Percentiles rank a stretch among this genome's conserved stretches.
Conservation (phyloP, 92 coral and sea anemone genomes). For the Paramuricea clavata region DNA sequence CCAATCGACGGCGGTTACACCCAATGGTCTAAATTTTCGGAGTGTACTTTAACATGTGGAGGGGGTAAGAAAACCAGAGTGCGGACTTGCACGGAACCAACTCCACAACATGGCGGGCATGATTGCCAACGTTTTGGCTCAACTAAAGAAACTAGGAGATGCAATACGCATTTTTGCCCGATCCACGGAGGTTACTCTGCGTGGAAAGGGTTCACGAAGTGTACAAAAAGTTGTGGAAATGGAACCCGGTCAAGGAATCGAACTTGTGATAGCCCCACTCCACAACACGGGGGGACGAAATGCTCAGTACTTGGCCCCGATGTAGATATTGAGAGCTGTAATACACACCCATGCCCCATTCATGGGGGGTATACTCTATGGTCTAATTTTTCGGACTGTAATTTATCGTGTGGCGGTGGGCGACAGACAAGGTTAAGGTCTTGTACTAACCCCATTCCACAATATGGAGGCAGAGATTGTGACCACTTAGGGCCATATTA, state of each 20-base stretch:
- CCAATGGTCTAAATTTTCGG: constrained; percentile 66
- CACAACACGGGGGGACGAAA: constrained; percentile 72
- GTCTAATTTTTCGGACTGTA: constrained; percentile 71
- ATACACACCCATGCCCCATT: constrained; percentile 74
- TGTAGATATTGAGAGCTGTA: constrained; percentile 63
- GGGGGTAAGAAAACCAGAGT: constrained; percentile 68
- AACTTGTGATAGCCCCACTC: constrained; percentile 76
- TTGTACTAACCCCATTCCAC: constrained; percentile 78
- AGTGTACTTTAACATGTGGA: constrained; percentile 68
- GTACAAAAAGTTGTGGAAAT: constrained; percentile 77
- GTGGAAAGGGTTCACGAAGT: constrained; percentile 78
- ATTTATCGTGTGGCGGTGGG: constrained; percentile 77
- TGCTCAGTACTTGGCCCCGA: constrained; percentile 73
- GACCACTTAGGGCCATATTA: constrained; percentile 53
- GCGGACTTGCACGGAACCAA: constrained; percentile 70
- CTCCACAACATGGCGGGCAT: constrained; percentile 64
- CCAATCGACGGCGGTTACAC: constrained; percentile 78
- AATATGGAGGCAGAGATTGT: constrained; percentile 80
- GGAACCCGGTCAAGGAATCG: constrained; percentile 72
- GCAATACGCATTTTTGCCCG: constrained; percentile 57
- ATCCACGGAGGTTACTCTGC: constrained; percentile 41
- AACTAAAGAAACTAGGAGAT: constrained; percentile 30
- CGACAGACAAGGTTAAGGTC: constrained; percentile 57
- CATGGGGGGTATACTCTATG: constrained; percentile 76
- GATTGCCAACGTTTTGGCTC: constrained; percentile 65